Conservation (phyloP, 2,113 vertebrate genomes). For the Pseudorectes ferrugineus region DNA sequence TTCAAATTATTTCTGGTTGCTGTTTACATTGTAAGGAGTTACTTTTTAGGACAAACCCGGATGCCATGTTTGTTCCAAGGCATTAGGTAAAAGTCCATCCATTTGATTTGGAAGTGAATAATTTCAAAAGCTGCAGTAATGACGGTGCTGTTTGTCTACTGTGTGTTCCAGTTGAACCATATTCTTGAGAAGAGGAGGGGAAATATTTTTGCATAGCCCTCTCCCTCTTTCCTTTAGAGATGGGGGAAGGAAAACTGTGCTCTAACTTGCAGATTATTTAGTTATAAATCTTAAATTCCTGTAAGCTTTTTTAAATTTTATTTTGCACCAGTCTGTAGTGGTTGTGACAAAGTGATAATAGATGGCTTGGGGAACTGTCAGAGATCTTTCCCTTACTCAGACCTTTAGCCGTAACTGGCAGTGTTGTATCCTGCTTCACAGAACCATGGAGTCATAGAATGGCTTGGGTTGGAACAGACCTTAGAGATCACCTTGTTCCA, state of each 20-base stretch:
- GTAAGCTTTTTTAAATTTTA: background rate
- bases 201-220: background rate
- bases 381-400: background rate
- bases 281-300: background rate
- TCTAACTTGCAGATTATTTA: background rate
- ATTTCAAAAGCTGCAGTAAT: background rate
- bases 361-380: background rate
- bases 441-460: background rate
- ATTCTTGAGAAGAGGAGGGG: background rate
- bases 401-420: background rate
- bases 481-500: background rate
- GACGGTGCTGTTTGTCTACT: background rate
- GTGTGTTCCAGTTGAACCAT: accelerated
- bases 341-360: background rate
- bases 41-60: background rate
- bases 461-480: background rate
- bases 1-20: background rate
- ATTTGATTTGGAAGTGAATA: background rate
- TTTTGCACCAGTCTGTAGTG: background rate
- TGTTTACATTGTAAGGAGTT: background rate
- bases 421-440: background rate
- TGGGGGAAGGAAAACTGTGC: background rate
- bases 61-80: background rate
- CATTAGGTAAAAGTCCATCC: background rate
- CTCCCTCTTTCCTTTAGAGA: background rate